Evolutionary conservation across 2,888 invertebrate species (phyloP).

Genomic region (Scelioninae gen. 1): DNA sequence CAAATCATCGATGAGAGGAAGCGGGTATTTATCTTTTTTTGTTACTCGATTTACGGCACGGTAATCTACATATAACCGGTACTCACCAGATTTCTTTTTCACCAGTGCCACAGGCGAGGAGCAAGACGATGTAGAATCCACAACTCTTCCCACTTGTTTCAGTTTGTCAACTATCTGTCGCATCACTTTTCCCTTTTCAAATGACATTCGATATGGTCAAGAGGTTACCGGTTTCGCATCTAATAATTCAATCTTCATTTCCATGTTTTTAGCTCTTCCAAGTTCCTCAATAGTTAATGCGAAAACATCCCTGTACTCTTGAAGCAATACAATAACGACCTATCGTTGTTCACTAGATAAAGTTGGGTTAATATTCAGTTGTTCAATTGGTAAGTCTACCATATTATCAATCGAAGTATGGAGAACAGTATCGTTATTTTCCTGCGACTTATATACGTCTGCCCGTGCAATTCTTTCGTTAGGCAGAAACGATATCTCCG

Average conservation of each 20-base stretch:
- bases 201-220: constrained; percentile 65
- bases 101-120: constrained; percentile 72
- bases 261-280: neutral
- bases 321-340: too few species aligned
- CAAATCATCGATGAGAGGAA: constrained; percentile 73
- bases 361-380: too few species aligned
- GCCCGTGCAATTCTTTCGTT: too few species aligned
- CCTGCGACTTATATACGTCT: too few species aligned
- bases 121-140: constrained; percentile 37
- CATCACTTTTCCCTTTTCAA: constrained; percentile 62
- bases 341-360: too few species aligned
- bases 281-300: neutral
- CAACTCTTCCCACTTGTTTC: constrained; percentile 58
- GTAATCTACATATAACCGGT: constrained; percentile 75
- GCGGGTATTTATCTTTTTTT: constrained; percentile 70
- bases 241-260: constrained; percentile 10
- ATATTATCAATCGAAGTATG: too few species aligned
- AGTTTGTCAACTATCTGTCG: constrained; percentile 39
- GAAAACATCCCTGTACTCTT: neutral
- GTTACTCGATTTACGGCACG: constrained; percentile 73
- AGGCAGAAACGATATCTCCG: too few species aligned
- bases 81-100: constrained; percentile 71
- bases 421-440: too few species aligned
- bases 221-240: constrained; percentile 59
- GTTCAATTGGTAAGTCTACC: too few species aligned